phyloP scores from a whole-genome alignment of 2,888 invertebrate genomes.

The Idaea dimidiata region DNA sequence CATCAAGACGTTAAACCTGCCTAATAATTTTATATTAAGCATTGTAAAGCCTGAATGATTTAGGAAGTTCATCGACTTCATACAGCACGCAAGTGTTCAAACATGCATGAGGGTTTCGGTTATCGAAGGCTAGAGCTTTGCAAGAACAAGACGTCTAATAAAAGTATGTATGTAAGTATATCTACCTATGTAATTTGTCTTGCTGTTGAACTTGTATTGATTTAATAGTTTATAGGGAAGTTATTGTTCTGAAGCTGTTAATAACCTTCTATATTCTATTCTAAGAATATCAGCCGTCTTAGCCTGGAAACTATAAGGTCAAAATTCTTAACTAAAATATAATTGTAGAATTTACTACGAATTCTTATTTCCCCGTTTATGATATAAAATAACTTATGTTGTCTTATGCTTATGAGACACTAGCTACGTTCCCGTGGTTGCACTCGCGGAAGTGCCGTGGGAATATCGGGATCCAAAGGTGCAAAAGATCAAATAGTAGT shows the following conservation, averaged over 20 bases:
- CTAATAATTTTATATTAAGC: conserved; percentile 10
- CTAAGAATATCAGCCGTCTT: not conserved
- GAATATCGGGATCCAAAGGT: too few species aligned
- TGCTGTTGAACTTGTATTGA: not conserved
- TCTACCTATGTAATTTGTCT: not conserved
- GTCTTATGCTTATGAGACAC: too few species aligned
- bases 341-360: not conserved
- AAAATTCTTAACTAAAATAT: too few species aligned
- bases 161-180: conserved; percentile 5
- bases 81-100: conserved; percentile 18
- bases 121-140: conserved; percentile 10
- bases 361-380: not conserved
- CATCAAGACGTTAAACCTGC: conserved; percentile 7
- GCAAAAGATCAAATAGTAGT: too few species aligned
- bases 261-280: not conserved
- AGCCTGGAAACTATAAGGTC: not conserved
- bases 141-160: conserved; percentile 14
- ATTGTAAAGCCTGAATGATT: conserved; percentile 9
- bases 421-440: too few species aligned
- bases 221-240: not conserved
- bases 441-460: too few species aligned
- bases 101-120: conserved; percentile 15
- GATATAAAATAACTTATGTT: too few species aligned
- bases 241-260: not conserved
- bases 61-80: conserved; percentile 27